Evolutionary conservation across 2,113 vertebrate species (phyloP).

Genomic region (Bufo bufo): DNA sequence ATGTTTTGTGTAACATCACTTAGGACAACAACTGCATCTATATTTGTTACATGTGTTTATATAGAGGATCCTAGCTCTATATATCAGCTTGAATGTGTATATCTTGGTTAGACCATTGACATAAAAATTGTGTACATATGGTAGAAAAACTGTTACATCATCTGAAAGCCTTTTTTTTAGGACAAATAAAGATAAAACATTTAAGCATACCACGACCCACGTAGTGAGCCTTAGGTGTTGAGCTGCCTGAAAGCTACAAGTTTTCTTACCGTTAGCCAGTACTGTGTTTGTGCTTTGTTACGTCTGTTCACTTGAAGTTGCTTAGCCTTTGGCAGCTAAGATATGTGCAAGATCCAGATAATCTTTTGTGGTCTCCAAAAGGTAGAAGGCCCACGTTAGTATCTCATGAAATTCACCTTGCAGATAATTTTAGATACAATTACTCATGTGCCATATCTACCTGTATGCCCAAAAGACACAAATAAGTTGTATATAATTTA

Average conservation of each 20-base stretch:
- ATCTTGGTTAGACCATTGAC: neutral
- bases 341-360: neutral
- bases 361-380: neutral
- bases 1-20: too few species aligned
- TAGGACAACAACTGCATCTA: too few species aligned
- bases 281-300: neutral
- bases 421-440: neutral
- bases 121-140: neutral
- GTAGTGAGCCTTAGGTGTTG: neutral
- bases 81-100: neutral
- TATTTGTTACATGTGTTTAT: neutral
- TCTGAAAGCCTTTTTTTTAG: neutral
- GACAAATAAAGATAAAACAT: neutral
- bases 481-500: neutral
- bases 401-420: neutral
- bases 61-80: neutral
- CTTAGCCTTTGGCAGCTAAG: neutral
- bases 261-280: neutral
- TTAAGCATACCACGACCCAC: too few species aligned
- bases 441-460: neutral
- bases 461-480: neutral
- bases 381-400: neutral
- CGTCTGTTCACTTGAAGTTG: neutral
- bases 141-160: neutral
- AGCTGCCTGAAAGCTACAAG: neutral